phyloP scores from a whole-genome alignment of 35 echinoderm and acorn worm species.

The Apostichopus japonicus region DNA sequence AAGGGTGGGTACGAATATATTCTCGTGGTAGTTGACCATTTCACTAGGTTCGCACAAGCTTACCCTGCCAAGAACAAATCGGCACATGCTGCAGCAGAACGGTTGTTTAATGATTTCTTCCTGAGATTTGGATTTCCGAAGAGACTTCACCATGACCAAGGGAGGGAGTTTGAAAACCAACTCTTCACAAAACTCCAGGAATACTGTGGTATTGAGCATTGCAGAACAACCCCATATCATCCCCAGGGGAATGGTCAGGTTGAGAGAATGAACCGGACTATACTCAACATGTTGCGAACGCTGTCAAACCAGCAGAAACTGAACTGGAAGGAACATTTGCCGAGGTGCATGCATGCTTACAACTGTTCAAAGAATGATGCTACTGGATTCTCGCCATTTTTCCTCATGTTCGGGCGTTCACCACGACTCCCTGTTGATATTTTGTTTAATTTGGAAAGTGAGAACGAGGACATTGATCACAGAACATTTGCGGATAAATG shows the following conservation, averaged over 20 bases:
- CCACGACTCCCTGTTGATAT: slow-evolving; percentile 30
- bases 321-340: too few species aligned
- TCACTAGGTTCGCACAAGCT: slow-evolving; percentile 67
- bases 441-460: neutral
- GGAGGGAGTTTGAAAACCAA: slow-evolving; percentile 64
- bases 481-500: slow-evolving; percentile 48
- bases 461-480: neutral
- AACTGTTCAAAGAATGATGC: too few species aligned
- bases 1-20: too few species aligned
- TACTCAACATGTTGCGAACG: slow-evolving; percentile 76
- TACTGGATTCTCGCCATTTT: too few species aligned
- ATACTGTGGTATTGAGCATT: slow-evolving; percentile 14
- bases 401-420: neutral
- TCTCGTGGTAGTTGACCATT: slow-evolving; percentile 67
- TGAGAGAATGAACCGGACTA: slow-evolving; percentile 10
- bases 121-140: slow-evolving; percentile 63
- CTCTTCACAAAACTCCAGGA: slow-evolving; percentile 52
- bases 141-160: slow-evolving; percentile 70
- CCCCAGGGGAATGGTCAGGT: slow-evolving; percentile 46
- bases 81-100: slow-evolving; percentile 53
- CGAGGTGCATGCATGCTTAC: too few species aligned
- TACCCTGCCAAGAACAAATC: slow-evolving; percentile 77
- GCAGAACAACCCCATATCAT: slow-evolving; percentile 51
- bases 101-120: slow-evolving; percentile 65
- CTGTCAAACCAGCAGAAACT: too few species aligned